phyloP scores from a whole-genome alignment of 1,140 invertebrate species.

The Streblospio benedicti region DNA sequence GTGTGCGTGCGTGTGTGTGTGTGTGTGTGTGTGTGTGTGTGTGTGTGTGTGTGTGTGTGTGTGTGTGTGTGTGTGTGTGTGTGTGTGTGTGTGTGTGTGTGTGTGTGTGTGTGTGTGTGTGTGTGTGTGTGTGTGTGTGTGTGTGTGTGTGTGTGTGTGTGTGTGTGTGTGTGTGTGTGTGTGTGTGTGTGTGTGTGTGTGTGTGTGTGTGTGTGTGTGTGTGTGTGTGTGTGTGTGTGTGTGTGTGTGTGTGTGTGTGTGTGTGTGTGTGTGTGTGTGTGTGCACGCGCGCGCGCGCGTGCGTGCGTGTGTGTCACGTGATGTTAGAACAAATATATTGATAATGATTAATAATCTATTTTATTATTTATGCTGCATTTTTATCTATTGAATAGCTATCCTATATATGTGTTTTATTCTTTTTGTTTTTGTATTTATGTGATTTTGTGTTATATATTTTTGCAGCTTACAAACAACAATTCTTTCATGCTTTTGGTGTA shows the following conservation, averaged over 20 bases:
- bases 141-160: background rate
- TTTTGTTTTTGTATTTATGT: too few relatives aligned
- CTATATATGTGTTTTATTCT: too few relatives aligned
- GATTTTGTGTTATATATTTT: too few relatives aligned
- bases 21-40: slow-evolving; percentile 4
- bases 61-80: slow-evolving; percentile 4
- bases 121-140: background rate
- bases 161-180: slow-evolving; percentile 8
- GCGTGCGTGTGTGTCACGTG: background rate
- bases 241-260: background rate
- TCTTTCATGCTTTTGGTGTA: too few relatives aligned
- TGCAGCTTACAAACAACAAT: too few relatives aligned
- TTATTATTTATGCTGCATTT: too few relatives aligned
- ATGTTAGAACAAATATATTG: slow-evolving; percentile 3
- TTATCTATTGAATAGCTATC: too few relatives aligned
- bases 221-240: slow-evolving; percentile 10
- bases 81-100: slow-evolving; percentile 4
- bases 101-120: slow-evolving; percentile 4
- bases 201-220: background rate
- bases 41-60: slow-evolving; percentile 4
- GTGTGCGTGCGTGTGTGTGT: slow-evolving; percentile 2
- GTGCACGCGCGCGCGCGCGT: too few relatives aligned
- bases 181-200: background rate
- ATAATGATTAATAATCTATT: too few relatives aligned
- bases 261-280: background rate